phyloP scores from a whole-genome alignment of 2,797 vertebrate genomes.

The Pipistrellus nathusii region DNA sequence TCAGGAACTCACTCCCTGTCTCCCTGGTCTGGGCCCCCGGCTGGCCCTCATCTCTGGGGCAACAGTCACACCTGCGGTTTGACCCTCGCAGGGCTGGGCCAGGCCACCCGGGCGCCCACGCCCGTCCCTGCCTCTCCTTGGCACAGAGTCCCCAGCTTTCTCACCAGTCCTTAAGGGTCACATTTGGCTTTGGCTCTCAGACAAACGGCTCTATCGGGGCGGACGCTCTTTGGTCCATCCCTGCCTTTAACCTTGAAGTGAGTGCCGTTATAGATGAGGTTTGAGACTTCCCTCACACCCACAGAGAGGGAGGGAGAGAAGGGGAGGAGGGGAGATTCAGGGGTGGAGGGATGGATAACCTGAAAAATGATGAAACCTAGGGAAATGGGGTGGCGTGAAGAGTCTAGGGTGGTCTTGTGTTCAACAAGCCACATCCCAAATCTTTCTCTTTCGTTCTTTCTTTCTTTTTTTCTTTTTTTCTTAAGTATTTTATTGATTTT shows the following conservation, averaged over 20 bases:
- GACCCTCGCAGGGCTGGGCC: not conserved
- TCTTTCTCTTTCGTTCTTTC: too few species aligned
- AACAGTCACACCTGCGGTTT: rapidly evolving
- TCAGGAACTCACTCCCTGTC: not conserved
- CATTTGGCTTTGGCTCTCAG: not conserved
- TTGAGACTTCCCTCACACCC: not conserved
- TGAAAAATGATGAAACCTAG: not conserved
- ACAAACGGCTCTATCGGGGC: not conserved
- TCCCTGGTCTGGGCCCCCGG: not conserved
- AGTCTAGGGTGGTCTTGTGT: not conserved
- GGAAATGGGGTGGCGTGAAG: not conserved
- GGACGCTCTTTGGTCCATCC: not conserved
- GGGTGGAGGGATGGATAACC: not conserved
- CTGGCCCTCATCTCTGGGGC: not conserved
- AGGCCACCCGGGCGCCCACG: rapidly evolving
- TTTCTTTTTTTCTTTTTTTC: too few species aligned
- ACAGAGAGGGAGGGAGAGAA: not conserved
- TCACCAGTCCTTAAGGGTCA: not conserved
- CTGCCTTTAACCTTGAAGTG: not conserved
- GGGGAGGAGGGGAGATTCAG: not conserved
- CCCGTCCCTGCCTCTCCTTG: not conserved
- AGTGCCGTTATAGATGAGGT: not conserved
- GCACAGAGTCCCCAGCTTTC: not conserved
- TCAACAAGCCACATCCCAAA: not conserved
- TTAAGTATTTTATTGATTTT: too few species aligned